Evolutionary conservation across 2,113 vertebrate species (phyloP).

Genomic region (Mola mola): DNA sequence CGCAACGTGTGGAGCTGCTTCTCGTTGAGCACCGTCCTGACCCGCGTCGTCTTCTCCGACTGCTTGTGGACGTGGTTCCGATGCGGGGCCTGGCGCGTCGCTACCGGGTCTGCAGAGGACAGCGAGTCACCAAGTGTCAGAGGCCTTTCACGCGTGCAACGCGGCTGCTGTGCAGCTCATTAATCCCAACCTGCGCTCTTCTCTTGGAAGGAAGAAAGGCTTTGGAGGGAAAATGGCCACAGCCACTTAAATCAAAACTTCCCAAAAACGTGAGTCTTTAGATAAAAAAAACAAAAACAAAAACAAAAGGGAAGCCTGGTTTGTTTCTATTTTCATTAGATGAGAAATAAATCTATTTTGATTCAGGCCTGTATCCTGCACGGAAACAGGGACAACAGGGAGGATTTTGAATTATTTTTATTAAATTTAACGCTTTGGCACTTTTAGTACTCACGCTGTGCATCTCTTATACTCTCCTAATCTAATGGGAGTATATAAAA

Average conservation of each 20-base stretch:
- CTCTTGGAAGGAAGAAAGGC: too few relatives aligned
- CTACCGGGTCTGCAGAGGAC: conserved; percentile 80
- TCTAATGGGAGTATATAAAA: too few relatives aligned
- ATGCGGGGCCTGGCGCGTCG: conserved; percentile 85
- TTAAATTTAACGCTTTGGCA: too few relatives aligned
- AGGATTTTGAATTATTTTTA: too few relatives aligned
- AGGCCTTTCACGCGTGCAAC: too few relatives aligned
- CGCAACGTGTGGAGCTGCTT: conserved; percentile 94
- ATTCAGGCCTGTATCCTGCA: neutral
- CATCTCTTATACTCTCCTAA: too few relatives aligned
- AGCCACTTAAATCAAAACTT: neutral
- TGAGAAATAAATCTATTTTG: neutral
- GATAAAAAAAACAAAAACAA: neutral
- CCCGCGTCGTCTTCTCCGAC: conserved; percentile 92
- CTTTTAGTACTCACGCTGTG: too few relatives aligned
- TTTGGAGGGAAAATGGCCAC: too few relatives aligned
- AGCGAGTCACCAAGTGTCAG: neutral
- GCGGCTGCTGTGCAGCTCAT: neutral
- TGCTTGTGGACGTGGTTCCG: conserved; percentile 89
- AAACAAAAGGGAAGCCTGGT: neutral
- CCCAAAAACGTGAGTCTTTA: neutral
- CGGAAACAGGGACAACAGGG: neutral
- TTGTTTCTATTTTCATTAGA: neutral
- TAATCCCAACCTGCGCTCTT: neutral
- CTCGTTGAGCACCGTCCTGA: conserved; percentile 96